Base-by-base conservation (phyloP, 2,113 vertebrate genomes). In the Taxidea taxus region DNA sequence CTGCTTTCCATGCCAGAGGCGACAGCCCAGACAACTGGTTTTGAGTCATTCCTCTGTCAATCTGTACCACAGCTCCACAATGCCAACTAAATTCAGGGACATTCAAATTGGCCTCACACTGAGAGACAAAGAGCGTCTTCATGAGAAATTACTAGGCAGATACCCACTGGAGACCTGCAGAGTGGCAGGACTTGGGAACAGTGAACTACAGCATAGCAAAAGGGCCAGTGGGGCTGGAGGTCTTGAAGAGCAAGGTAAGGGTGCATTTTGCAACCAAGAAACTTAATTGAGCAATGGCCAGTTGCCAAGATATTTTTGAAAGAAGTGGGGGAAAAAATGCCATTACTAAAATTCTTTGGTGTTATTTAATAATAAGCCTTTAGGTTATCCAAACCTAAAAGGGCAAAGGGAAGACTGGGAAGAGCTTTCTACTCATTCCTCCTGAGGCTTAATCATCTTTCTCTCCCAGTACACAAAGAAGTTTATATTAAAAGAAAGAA, bases 271-370 rank as follows among this genome's bases (percentile, higher is more conserved):
- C 85, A 97, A 86, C 66, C 64, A 60, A 94, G 93, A 97, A 94
- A 96, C 83, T 82, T 95, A 92, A 86, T 34, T 91, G 77, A 95
- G 54, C 54, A 80, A 80, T n/a, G 72, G 70, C 66, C 77, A 62
- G 72, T 7, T 90, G 91, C 95, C 97, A 97, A 91, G 88, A 89
- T 42, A 82, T 90, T 96, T 90, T 51, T 90, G 20, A 95, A 87
- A 90, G 60, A 89, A 87, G 92, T 83, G 37, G 29, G 29, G 70
- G 6, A 0, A 20, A 34, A 60, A 60, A 66, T 64, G 72, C n/a
- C 64, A 81, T 97, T 94, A 87, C 58, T 86, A 78, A 94, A 97
- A 95, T 88, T 93, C 58, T 84, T 49, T 83, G 84, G 78, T 89
- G 82, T 86, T 74, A 83, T 86, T 97, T 64, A 90, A 91, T 16